phyloP scores from a whole-genome alignment of 1,140 invertebrate species.

The Phocides pigmalion region DNA sequence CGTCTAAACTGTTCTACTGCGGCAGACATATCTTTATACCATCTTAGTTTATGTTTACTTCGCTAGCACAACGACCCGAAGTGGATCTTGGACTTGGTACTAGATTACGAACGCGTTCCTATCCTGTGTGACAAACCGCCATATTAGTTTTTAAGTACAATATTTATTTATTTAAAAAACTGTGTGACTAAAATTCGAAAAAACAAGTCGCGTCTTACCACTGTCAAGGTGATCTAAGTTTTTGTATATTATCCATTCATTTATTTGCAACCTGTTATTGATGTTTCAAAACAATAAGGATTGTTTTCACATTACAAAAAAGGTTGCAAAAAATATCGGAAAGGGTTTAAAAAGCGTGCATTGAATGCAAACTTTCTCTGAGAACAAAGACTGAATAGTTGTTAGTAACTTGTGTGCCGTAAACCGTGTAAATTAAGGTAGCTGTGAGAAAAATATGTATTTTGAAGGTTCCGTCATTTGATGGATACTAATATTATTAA shows the following conservation, averaged over 20 bases:
- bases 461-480: not conserved
- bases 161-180: too few species aligned
- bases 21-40: not conserved
- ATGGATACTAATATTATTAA: too few species aligned
- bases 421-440: slow-evolving; percentile 43
- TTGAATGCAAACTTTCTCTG: slow-evolving; percentile 66
- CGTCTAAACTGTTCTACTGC: not conserved
- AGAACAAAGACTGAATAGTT: slow-evolving; percentile 55
- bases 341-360: slow-evolving; percentile 67
- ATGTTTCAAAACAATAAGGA: slow-evolving; percentile 7
- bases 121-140: too few species aligned
- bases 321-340: slow-evolving; percentile 54
- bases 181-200: not conserved
- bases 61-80: too few species aligned
- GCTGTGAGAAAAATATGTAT: slow-evolving; percentile 11
- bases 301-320: slow-evolving; percentile 23
- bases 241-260: not conserved
- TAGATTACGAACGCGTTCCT: too few species aligned
- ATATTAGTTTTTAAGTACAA: too few species aligned
- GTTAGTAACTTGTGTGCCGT: slow-evolving; percentile 20
- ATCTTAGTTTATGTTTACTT: not conserved
- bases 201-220: slow-evolving; percentile 6
- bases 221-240: slow-evolving; percentile 4
- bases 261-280: slow-evolving; percentile 18
- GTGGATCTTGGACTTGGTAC: too few species aligned